These are phyloP conservation scores for Xenopus borealis DNA, from an alignment of 2,113 vertebrate genomes.

Conservation along the genomic window DNA sequence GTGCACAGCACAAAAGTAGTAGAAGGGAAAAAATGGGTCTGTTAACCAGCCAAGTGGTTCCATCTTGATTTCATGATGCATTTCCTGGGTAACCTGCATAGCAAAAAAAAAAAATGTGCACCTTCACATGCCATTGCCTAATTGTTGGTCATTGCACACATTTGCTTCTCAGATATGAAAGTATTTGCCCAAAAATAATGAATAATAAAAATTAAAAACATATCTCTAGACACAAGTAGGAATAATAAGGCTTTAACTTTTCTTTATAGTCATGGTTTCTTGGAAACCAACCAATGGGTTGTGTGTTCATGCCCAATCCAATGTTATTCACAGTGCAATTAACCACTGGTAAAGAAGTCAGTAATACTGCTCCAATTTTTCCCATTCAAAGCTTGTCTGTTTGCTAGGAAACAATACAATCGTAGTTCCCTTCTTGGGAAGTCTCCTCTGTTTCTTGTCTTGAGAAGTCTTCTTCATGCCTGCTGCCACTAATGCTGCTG, in stretches of 20 bases:
- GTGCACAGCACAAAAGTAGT: too few species aligned
- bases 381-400: neutral
- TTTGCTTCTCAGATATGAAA: too few species aligned
- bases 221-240: conserved; percentile 18
- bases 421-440: conserved; percentile 82
- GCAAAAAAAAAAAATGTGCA: too few species aligned
- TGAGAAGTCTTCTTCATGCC: conserved; percentile 69
- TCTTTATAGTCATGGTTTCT: conserved; percentile 33
- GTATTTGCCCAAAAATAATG: neutral
- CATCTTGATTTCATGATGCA: too few species aligned
- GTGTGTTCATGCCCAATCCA: conserved; percentile 37
- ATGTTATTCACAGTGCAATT: conserved; percentile 44
- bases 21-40: too few species aligned
- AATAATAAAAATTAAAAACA: conserved; percentile 2
- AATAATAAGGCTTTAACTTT: conserved; percentile 47
- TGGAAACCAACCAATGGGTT: conserved; percentile 38
- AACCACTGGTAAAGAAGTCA: conserved; percentile 23
- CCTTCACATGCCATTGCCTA: too few species aligned
- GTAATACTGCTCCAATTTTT: conserved; percentile 40
- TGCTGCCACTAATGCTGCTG: conserved; percentile 44
- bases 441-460: conserved; percentile 70
- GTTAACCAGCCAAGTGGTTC: too few species aligned
- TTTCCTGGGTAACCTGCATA: too few species aligned
- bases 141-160: too few species aligned
- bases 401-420: conserved; percentile 86